phyloP scores from a whole-genome alignment of 2,888 invertebrate genomes.

The Andrena trimmerana region DNA sequence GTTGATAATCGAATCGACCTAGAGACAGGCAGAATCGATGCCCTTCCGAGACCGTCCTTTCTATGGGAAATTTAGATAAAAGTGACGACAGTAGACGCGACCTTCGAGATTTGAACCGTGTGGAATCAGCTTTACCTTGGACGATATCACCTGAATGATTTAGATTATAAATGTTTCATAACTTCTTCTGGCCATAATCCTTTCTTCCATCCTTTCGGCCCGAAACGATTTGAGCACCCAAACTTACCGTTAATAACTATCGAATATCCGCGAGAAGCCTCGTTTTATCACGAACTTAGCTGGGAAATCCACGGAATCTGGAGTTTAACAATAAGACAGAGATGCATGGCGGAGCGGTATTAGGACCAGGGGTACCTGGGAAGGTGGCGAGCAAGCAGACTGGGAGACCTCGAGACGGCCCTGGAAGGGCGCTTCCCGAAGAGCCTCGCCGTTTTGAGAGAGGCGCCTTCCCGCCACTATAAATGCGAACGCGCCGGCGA shows the following conservation, averaged over 20 bases:
- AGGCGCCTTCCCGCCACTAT: slow-evolving; percentile 60
- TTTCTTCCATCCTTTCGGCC: too few relatives aligned
- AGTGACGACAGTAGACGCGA: too few relatives aligned
- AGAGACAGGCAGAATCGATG: background rate
- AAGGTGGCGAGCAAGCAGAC: background rate
- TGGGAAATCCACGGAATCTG: background rate
- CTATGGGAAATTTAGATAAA: background rate
- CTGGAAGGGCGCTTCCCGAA: slow-evolving; percentile 60
- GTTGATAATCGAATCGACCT: background rate
- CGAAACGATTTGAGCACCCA: too few relatives aligned
- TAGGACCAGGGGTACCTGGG: slow-evolving; percentile 12
- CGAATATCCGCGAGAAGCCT: background rate
- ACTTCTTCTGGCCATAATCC: too few relatives aligned
- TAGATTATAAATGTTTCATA: too few relatives aligned
- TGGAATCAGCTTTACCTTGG: too few relatives aligned
- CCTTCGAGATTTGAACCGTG: too few relatives aligned
- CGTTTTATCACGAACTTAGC: background rate
- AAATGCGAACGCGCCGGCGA: slow-evolving; percentile 72
- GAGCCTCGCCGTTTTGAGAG: slow-evolving; percentile 58
- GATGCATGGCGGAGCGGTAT: background rate
- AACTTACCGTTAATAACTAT: too few relatives aligned
- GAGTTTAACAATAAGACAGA: background rate
- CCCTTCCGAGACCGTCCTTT: background rate
- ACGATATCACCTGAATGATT: too few relatives aligned
- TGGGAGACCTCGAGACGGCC: slow-evolving; percentile 58